Evolutionary conservation across 64 coral and sea anemone genomes (phyloP), one percentile per base, ranked within the genome.

Genomic region (Platygyra sinensis): DNA sequence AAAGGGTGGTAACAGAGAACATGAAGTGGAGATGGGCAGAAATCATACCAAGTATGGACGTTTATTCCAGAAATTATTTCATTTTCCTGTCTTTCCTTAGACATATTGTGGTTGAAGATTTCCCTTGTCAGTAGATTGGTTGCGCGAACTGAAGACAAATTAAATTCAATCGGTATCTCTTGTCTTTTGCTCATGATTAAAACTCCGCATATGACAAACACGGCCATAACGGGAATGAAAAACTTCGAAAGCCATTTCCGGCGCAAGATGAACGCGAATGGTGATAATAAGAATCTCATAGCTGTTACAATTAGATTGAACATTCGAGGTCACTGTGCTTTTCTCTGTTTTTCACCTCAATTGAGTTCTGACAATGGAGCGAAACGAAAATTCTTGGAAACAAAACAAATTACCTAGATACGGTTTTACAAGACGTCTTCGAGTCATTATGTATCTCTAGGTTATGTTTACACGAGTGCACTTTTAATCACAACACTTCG

Each of bases 1-100:
- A 86, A 49, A 2, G 67, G 82, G 30, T 75, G 31, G 22, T 61
- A 15, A 62, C 60, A 91, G 22, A 92, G 18, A 67, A 72, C 22
- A 79, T 87, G 22, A 29, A 84, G 9, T 17, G 60, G 33, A 50
- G 63, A 20, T 24, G 36, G 59, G 38, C 80, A 84, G 19, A 84
- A 11, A 22, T 84, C 60, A 39, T 65, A 65, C 80, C 80, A 84
- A 4, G 65, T 24, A 39, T 67, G 80, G 30, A 10, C 59, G 14
- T 79, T 79, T 28, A 55, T 20, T 27, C 76, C 76, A 24, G 33
- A 77, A 50, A 22, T 27, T 10, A 27, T 24, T 19, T 19, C 24
- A 5, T 67, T 67, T 25, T 67, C 25, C n/a, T 69, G 20, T 10
- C 2, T 27, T 69, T n/a, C 22, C 22, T 6, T 25, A 8, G n/a